These are phyloP conservation scores for Macrotrachela quadricornifera DNA, from an alignment of 1,140 invertebrate species.

Conservation along the genomic window DNA sequence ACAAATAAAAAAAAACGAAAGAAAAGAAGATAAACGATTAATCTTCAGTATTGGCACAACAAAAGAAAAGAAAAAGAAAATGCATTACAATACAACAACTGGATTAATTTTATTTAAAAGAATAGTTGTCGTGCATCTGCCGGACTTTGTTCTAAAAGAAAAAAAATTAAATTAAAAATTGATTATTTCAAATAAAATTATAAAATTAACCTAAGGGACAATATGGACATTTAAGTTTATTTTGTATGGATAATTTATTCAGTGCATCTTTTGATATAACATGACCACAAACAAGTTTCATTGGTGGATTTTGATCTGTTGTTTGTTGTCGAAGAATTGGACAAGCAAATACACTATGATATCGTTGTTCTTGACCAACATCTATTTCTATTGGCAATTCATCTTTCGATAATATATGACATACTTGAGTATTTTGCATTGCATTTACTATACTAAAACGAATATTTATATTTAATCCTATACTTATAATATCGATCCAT, in stretches of 20 bases:
- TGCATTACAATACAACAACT: no score
- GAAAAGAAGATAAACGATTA: no score
- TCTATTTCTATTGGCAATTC: conserved; percentile 88
- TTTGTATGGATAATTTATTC: conserved; percentile 55
- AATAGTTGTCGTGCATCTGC: conserved; percentile 5
- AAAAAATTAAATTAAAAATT: no score
- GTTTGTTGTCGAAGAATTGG: conserved; percentile 89
- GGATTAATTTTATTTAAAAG: conserved; percentile 1
- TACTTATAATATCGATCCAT: no score
- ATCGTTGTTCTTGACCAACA: conserved; percentile 53
- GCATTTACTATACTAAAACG: conserved; percentile 63
- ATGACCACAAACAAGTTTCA: conserved; percentile 85
- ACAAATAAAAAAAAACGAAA: no score
- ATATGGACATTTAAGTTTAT: conserved; percentile 8
- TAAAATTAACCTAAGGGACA: background rate
- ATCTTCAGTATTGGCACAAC: no score
- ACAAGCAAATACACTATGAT: conserved; percentile 93
- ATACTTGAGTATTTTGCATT: conserved; percentile 79
- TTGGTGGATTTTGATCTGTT: conserved; percentile 83
- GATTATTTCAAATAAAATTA: no score
- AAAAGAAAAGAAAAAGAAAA: no score
- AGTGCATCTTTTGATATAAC: conserved; percentile 90
- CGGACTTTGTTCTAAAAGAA: background rate
- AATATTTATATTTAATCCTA: no score
- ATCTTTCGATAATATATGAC: conserved; percentile 81